phyloP scores from a whole-genome alignment of 1,140 invertebrate genomes.

The Limonius californicus region DNA sequence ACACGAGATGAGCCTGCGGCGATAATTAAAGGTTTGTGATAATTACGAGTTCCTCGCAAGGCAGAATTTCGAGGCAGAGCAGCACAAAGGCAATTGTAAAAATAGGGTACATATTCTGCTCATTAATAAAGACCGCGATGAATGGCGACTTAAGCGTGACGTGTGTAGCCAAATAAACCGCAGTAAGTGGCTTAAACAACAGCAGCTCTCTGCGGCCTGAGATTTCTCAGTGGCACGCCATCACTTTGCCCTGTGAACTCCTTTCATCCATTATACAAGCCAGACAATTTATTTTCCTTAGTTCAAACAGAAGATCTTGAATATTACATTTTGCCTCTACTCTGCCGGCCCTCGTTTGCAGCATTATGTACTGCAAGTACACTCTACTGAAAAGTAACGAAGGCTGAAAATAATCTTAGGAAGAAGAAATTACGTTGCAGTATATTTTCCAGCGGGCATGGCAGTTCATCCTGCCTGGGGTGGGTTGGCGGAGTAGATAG shows the following conservation, averaged over 20 bases:
- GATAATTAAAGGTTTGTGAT: slow-evolving; percentile 30
- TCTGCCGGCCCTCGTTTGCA: slow-evolving; percentile 16
- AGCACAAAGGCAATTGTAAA: neutral
- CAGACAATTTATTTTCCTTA: slow-evolving; percentile 40
- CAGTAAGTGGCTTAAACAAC: slow-evolving; percentile 29
- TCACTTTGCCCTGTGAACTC: slow-evolving; percentile 28
- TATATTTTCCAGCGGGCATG: too few species aligned
- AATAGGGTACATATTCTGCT: neutral
- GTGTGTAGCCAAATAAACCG: slow-evolving; percentile 19
- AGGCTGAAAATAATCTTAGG: neutral
- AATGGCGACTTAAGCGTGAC: neutral
- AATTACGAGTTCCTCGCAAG: slow-evolving; percentile 19
- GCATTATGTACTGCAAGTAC: slow-evolving; percentile 4
- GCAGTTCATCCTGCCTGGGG: too few species aligned
- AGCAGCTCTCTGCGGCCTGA: slow-evolving; percentile 19
- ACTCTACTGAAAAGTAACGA: neutral
- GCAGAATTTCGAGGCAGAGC: slow-evolving; percentile 1
- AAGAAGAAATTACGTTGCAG: neutral
- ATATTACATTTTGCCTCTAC: slow-evolving; percentile 35
- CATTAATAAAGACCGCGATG: neutral
- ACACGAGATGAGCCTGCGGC: slow-evolving; percentile 15
- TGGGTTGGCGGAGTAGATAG: neutral
- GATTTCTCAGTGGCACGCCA: slow-evolving; percentile 35
- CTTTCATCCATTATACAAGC: slow-evolving; percentile 39
- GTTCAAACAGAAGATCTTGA: slow-evolving; percentile 37